Evolutionary conservation across 2,888 invertebrate genomes (phyloP).

Genomic region (Hydrotaea cyrtoneurina): DNA sequence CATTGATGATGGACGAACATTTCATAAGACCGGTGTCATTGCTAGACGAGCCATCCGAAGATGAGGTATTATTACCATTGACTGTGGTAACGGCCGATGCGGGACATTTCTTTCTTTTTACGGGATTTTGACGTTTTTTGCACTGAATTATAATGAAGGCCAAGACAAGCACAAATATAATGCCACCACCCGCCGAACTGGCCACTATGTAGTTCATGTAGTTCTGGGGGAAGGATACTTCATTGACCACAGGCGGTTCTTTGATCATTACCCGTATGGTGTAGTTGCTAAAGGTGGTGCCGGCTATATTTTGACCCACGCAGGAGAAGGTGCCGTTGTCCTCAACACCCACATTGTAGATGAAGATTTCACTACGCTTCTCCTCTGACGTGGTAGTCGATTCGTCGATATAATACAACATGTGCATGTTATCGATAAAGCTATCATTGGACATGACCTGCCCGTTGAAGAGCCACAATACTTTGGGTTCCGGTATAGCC

Average conservation of each 20-base stretch:
- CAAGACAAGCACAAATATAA: constrained; percentile 85
- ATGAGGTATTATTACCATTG: constrained; percentile 71
- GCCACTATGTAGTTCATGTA: constrained; percentile 87
- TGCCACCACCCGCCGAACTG: constrained; percentile 84
- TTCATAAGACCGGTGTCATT: constrained; percentile 82
- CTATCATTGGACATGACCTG: constrained; percentile 90
- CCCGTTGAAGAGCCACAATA: constrained; percentile 92
- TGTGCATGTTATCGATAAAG: constrained; percentile 85
- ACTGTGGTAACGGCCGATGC: constrained; percentile 82
- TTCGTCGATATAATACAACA: constrained; percentile 87
- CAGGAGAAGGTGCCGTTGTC: constrained; percentile 94
- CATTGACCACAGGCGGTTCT: constrained; percentile 86
- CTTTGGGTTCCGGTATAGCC: constrained; percentile 90
- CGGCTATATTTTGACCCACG: constrained; percentile 92
- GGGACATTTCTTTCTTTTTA: constrained; percentile 83
- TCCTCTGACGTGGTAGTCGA: constrained; percentile 84
- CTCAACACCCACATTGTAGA: constrained; percentile 88
- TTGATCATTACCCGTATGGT: constrained; percentile 89
- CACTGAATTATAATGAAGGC: constrained; percentile 85
- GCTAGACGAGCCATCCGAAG: constrained; percentile 76
- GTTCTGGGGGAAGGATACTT: constrained; percentile 86
- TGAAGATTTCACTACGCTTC: constrained; percentile 89
- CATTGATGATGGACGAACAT: constrained; percentile 81
- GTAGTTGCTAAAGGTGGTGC: constrained; percentile 89
- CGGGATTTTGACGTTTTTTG: constrained; percentile 78